Evolutionary conservation across 1,140 invertebrate species (phyloP), one percentile per base, ranked within the genome.

Genomic region (Helicorthomorpha holstii): DNA sequence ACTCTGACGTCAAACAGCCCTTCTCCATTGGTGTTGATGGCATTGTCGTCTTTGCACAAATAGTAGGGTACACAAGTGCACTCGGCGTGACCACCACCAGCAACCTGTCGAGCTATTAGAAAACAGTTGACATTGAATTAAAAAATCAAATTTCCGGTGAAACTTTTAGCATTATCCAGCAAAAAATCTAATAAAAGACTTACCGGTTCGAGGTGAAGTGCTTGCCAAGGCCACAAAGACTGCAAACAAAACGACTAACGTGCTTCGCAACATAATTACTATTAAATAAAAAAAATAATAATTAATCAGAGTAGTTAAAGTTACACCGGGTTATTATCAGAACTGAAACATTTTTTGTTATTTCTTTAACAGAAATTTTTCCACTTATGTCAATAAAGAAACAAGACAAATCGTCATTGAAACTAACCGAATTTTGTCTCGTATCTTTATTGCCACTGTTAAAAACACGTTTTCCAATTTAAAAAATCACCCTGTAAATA

Each of bases 1-100:
- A 34, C 29, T 71, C 79, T 75, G 27, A 84, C 82, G 62, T 89
- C 83, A 54, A 89, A 83, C 25, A 88, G 66, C 27, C 80, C 80
- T 21, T 73, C 63, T 2, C 85, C 85, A 59, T 85, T 75, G 0
- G 73, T 77, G 43, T 78, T 72, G 23, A 86, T 75, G 0, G 72
- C 73, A 1, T 72, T 73, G 49, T 81, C 72, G 21, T 73, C 70
- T 10, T 21, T 29, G 53, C 83, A 85, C 14, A 78, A 72, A 60
- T 81, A 85, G 60, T 84, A 85, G 10, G 68, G 66, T 3, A 70
- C 66, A 55, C 68, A 69, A 27, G 57, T 56, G 43, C 64, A 65
- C 16, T 34, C 29, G 29, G 16, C 29, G 16, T 7, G 7, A 16
- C 7, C 29, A 34, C 29, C 29, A 34, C 7, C 7, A 7, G 29